phyloP scores from a whole-genome alignment of 1,140 invertebrate genomes.

The Adelges cooleyi region DNA sequence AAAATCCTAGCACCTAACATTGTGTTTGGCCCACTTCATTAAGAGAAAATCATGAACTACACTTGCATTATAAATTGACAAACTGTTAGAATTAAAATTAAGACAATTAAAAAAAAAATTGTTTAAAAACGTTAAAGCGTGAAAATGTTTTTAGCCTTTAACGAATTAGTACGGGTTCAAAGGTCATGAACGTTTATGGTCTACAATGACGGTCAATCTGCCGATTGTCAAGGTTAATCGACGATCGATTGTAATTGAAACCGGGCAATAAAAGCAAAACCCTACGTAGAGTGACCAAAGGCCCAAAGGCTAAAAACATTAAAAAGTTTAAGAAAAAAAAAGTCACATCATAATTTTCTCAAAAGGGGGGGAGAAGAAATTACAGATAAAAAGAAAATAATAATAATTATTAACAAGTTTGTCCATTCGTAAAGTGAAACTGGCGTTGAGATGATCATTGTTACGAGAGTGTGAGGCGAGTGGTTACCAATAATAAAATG shows the following conservation, averaged over 20 bases:
- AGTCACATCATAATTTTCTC: slow-evolving; percentile 19
- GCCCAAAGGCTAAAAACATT: neutral
- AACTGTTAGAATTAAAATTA: no score
- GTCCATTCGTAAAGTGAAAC: slow-evolving; percentile 4
- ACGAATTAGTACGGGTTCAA: no score
- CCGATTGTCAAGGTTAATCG: no score
- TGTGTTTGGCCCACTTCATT: slow-evolving; percentile 7
- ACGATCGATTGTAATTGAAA: no score
- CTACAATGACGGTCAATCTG: no score
- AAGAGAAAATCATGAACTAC: slow-evolving; percentile 8
- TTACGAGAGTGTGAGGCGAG: slow-evolving; percentile 28
- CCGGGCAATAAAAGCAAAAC: no score
- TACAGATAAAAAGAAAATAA: slow-evolving; percentile 5
- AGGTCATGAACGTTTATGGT: no score
- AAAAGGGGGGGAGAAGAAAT: neutral
- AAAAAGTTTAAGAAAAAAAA: neutral
- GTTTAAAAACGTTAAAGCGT: no score
- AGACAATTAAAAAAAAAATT: no score
- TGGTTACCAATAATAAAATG: slow-evolving; percentile 26
- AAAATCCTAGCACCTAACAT: slow-evolving; percentile 20
- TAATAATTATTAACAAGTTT: neutral
- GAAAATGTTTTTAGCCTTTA: no score
- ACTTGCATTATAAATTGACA: no score
- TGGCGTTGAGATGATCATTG: slow-evolving; percentile 10
- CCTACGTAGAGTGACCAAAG: no score